Percentiles rank a stretch among this genome's conserved stretches.
Evolutionary conservation across 1,140 invertebrate genomes (phyloP).

Genomic region (Polypedilum pembai): DNA sequence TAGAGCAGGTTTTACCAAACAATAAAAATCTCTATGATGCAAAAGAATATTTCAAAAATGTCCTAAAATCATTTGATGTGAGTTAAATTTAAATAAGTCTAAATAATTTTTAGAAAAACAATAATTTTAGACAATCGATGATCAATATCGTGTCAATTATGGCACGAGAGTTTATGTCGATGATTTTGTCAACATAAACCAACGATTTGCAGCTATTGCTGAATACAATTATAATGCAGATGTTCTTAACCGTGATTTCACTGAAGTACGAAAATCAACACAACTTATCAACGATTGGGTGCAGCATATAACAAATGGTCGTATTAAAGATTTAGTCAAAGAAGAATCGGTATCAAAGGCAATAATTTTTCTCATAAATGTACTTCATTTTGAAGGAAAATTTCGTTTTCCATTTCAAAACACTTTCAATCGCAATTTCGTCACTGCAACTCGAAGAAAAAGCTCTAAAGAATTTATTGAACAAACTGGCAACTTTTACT

Average conservation of each 20-base stretch:
- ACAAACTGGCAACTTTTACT: constrained; percentile 56
- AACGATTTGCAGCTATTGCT: constrained; percentile 51
- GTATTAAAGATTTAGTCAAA: constrained; percentile 58
- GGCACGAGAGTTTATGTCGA: constrained; percentile 61
- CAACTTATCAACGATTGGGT: constrained; percentile 65
- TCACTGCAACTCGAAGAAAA: constrained; percentile 43
- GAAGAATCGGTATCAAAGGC: constrained; percentile 49
- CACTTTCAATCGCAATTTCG: constrained; percentile 50
- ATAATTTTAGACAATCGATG: constrained; percentile 42
- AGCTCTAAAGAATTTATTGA: constrained; percentile 58
- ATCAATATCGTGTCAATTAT: constrained; percentile 53
- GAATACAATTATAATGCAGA: constrained; percentile 49
- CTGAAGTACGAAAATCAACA: constrained; percentile 46
- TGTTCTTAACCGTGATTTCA: constrained; percentile 56
- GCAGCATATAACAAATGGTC: constrained; percentile 57
- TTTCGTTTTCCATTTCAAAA: constrained; percentile 60
- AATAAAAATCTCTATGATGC: constrained; percentile 17
- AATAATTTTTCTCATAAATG: constrained; percentile 67
- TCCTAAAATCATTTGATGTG: constrained; percentile 45
- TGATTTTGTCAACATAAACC: constrained; percentile 46
- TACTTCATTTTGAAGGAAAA: constrained; percentile 70
- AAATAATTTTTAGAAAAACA: too few relatives aligned
- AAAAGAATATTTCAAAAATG: neutral
- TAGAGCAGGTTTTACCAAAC: constrained; percentile 46
- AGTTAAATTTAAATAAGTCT: too few relatives aligned